Percentiles rank a stretch among this genome's conserved stretches.
Evolutionary conservation across 1,140 invertebrate species (phyloP).

Genomic region (Saccostrea glomerata): DNA sequence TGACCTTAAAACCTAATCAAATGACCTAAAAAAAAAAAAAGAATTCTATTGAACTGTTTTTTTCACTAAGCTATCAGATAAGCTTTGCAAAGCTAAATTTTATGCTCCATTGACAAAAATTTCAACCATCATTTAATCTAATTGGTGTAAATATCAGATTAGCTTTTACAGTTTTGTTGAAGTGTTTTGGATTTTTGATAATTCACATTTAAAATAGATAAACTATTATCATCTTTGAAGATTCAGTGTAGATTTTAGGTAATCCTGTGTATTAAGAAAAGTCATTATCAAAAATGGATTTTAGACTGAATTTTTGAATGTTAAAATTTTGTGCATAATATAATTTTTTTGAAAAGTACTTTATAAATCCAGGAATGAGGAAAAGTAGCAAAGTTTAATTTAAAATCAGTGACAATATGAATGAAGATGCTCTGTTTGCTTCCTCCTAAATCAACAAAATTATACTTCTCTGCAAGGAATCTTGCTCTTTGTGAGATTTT

Average conservation of each 20-base stretch:
- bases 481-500: too few relatives aligned
- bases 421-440: too few relatives aligned
- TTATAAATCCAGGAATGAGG: too few relatives aligned
- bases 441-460: too few relatives aligned
- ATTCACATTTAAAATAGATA: neutral
- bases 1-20: neutral
- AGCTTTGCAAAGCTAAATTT: neutral
- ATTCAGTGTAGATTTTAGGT: neutral
- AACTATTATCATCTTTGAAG: neutral
- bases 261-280: neutral
- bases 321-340: too few relatives aligned
- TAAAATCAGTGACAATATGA: too few relatives aligned
- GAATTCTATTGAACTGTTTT: constrained; percentile 1
- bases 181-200: neutral
- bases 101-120: neutral
- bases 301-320: too few relatives aligned
- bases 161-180: neutral
- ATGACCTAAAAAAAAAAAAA: neutral
- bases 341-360: too few relatives aligned
- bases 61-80: neutral
- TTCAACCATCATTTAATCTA: constrained; percentile 9
- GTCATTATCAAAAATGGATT: too few relatives aligned
- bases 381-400: too few relatives aligned
- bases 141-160: constrained; percentile 9
- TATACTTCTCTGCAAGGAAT: too few relatives aligned